Percentiles rank a stretch among this genome's conserved stretches.
Conservation (phyloP, 2,888 invertebrate species). For the Notodonta ziczac region DNA sequence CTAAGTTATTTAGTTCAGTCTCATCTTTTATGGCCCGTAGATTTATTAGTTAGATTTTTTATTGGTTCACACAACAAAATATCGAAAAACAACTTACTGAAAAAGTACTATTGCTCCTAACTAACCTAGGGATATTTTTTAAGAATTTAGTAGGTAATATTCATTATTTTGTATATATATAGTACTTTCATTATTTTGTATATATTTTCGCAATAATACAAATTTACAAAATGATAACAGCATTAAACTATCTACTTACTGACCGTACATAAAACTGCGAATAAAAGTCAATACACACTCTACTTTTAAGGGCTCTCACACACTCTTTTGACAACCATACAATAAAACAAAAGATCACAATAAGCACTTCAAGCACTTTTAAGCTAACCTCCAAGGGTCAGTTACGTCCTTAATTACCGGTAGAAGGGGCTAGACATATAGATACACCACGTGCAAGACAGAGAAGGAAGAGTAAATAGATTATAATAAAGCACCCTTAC, state of each 20-base stretch:
- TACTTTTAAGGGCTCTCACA: constrained; percentile 56
- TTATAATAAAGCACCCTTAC: constrained; percentile 72
- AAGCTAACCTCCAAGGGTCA: constrained; percentile 70
- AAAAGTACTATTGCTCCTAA: too few species aligned
- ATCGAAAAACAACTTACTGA: too few species aligned
- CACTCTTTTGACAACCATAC: constrained; percentile 51
- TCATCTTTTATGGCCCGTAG: too few species aligned
- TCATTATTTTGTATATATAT: too few species aligned
- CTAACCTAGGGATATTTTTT: too few species aligned
- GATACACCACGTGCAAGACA: constrained; percentile 29
- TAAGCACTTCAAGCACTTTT: constrained; percentile 74
- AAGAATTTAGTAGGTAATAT: too few species aligned
- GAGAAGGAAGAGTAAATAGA: constrained; percentile 57
- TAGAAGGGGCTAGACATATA: constrained; percentile 49
- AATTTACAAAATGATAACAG: too few species aligned
- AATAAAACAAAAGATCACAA: constrained; percentile 78
- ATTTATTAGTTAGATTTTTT: too few species aligned
- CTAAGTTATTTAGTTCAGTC: background rate
- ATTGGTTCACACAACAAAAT: too few species aligned
- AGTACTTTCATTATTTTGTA: too few species aligned
- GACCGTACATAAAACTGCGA: constrained; percentile 33
- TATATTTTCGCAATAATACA: too few species aligned
- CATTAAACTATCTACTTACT: background rate
- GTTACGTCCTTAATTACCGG: constrained; percentile 74
- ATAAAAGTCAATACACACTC: constrained; percentile 59